A percentile compares a stretch with the other conserved stretches of the same genome.
These are phyloP conservation scores for Varanus salvator DNA, from an alignment of 2,113 vertebrate species.

Conservation along the genomic window DNA sequence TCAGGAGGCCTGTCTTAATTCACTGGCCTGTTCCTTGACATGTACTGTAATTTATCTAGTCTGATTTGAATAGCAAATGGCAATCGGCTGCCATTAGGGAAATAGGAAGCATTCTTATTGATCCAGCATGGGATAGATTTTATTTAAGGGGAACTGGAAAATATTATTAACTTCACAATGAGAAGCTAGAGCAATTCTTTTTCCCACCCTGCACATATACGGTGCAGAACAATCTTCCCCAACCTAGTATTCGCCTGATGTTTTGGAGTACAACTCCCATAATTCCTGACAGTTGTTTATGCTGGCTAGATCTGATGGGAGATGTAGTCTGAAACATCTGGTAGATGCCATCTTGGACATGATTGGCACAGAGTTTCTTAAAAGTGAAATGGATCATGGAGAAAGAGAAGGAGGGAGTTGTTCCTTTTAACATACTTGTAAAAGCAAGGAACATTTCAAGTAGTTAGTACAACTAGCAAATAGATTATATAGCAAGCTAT, in stretches of 20 bases:
- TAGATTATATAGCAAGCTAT: not conserved
- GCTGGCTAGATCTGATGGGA: not conserved
- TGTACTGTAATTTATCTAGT: slow-evolving; percentile 91
- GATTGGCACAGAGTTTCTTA: slow-evolving; percentile 44
- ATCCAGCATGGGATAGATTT: slow-evolving; percentile 85
- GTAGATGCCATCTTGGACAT: not conserved
- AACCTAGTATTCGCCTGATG: not conserved
- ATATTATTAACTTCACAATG: slow-evolving; percentile 83
- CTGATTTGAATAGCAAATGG: slow-evolving; percentile 92
- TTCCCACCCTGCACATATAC: slow-evolving; percentile 49
- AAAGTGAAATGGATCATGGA: slow-evolving; percentile 39
- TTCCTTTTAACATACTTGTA: slow-evolving; percentile 49
- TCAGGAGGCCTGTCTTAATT: slow-evolving; percentile 91
- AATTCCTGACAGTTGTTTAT: not conserved
- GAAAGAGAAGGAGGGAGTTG: slow-evolving; percentile 7
- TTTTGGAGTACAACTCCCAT: not conserved
- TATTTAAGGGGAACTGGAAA: slow-evolving; percentile 87
- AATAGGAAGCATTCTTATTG: slow-evolving; percentile 89
- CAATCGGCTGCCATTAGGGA: slow-evolving; percentile 90
- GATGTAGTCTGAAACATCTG: not conserved
- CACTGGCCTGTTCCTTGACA: slow-evolving; percentile 89
- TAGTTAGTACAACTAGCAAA: slow-evolving; percentile 29
- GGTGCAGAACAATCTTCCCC: slow-evolving; percentile 42
- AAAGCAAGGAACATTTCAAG: slow-evolving; percentile 49
- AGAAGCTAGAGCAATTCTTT: slow-evolving; percentile 67